Conservation (phyloP, 2,113 vertebrate genomes). For the Caretta caretta region DNA sequence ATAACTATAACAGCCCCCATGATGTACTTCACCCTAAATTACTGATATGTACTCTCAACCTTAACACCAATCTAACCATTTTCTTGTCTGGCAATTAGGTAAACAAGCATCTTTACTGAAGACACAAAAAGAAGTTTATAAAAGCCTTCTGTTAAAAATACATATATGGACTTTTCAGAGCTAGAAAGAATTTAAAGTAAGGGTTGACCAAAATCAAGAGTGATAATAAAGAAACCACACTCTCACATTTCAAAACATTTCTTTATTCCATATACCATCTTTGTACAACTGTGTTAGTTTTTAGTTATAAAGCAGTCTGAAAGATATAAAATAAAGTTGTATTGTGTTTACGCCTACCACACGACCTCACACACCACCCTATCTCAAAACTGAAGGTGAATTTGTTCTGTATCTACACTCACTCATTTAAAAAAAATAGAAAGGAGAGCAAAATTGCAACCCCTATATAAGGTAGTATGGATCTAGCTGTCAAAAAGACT, state of each 20-base stretch:
- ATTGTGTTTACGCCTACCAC: background rate
- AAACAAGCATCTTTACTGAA: background rate
- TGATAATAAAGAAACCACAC: background rate
- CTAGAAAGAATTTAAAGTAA: background rate
- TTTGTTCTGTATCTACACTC: background rate
- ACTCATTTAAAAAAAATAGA: constrained; percentile 4
- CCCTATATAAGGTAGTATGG: background rate
- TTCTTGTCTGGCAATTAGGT: background rate
- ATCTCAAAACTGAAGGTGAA: background rate
- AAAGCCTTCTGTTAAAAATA: background rate
- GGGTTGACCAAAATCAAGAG: background rate
- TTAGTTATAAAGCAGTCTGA: background rate
- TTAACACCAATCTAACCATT: background rate
- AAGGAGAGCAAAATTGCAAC: background rate
- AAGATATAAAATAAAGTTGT: fast-evolving
- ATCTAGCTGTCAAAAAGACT: background rate
- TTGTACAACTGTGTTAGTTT: background rate
- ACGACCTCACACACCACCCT: background rate
- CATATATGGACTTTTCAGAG: background rate
- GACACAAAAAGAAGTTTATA: background rate
- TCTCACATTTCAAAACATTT: background rate
- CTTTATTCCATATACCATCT: background rate
- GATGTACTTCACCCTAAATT: too few species aligned
- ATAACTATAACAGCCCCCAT: background rate
- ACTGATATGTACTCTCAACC: too few species aligned